A percentile compares a stretch with the other conserved stretches of the same genome.
Conservation (phyloP, 92 coral and sea anemone genomes). For the Heteractis magnifica region DNA sequence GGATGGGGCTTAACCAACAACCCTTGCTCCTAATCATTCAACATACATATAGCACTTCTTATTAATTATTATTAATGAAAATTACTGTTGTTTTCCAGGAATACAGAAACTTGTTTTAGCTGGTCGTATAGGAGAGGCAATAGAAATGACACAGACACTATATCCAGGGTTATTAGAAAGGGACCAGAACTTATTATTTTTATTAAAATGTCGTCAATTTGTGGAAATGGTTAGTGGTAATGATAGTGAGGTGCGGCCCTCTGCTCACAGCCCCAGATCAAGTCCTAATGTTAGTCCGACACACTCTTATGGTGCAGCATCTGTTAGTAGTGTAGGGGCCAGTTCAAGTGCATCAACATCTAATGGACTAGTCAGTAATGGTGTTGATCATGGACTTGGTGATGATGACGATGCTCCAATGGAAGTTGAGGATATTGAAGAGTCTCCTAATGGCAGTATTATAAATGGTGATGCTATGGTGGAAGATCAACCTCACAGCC, state of each 20-base stretch:
- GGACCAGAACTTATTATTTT: slow-evolving; percentile 86
- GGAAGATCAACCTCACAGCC: slow-evolving; percentile 71
- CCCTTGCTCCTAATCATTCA: too few relatives aligned
- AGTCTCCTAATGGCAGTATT: slow-evolving; percentile 60
- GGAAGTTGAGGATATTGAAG: slow-evolving; percentile 90
- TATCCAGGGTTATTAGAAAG: slow-evolving; percentile 97
- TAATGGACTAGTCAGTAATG: slow-evolving; percentile 88
- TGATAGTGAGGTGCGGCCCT: slow-evolving; percentile 93
- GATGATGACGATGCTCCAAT: slow-evolving; percentile 84
- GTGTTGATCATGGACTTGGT: slow-evolving; percentile 87
- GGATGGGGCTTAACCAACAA: too few relatives aligned
- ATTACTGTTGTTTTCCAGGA: slow-evolving; percentile 50
- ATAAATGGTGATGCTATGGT: slow-evolving; percentile 79
- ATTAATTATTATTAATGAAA: not conserved
- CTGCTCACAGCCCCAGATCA: slow-evolving; percentile 95
- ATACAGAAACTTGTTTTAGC: slow-evolving; percentile 93
- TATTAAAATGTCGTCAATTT: slow-evolving; percentile 95
- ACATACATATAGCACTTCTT: too few relatives aligned
- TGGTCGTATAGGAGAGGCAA: slow-evolving; percentile 98
- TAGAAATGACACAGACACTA: slow-evolving; percentile 92
- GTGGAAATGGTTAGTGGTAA: slow-evolving; percentile 99
- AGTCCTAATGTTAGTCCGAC: slow-evolving; percentile 99
- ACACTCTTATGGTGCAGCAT: slow-evolving; percentile 77
- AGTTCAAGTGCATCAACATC: slow-evolving; percentile 71
- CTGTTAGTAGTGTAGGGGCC: slow-evolving; percentile 62